Base-by-base conservation (phyloP, 2,797 vertebrate species). In the Sebastes variabilis region DNA sequence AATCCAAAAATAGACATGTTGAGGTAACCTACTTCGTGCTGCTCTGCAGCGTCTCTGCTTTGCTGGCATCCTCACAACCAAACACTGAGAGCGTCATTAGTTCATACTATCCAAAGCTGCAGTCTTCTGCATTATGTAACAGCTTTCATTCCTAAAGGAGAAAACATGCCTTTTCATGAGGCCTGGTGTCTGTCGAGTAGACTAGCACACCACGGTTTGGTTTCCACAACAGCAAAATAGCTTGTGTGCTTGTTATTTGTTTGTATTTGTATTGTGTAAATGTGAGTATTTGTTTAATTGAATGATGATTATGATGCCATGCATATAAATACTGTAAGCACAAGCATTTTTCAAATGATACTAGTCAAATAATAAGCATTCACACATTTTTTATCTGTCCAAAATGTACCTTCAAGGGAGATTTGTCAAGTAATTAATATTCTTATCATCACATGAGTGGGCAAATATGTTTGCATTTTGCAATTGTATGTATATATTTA, bases 151-250 rank as follows among this genome's bases (percentile, higher is more conserved):
- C 58, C 55, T 58, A 36, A 54, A 77, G 20, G n/a, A 52, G 49
- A 42, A 78, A 55, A 71, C 62, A 27, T 10, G 20, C 13, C 25
- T 20, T 59, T 22, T 16, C 52, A 54, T 49, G 55, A 79, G 58
- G 29, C 66, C 79, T 75, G 79, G 18, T 29, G 4, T 74, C 32
- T 75, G 61, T 87, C 69, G 24, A 1, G 24, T 3, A 2, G 18
- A 25, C 62, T 81, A 59, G 27, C 61, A 66, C 64, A 72, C 54
- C 14, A 30, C 32, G 18, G 22, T 54, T 24, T 38, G 59, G 75
- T 76, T 87, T 68, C 81, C 64, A 79, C 67, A 29, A 62, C 54
- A 61, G 32, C 72, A 60, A 10, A 1, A 7, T 10, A 62, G n/a
- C 22, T 0, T 71, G 27, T 69, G 46, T 24, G 42, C 54, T 55